Base-by-base conservation (phyloP, 1,140 invertebrate genomes). In the Pseudomyrmex sp. region DNA sequence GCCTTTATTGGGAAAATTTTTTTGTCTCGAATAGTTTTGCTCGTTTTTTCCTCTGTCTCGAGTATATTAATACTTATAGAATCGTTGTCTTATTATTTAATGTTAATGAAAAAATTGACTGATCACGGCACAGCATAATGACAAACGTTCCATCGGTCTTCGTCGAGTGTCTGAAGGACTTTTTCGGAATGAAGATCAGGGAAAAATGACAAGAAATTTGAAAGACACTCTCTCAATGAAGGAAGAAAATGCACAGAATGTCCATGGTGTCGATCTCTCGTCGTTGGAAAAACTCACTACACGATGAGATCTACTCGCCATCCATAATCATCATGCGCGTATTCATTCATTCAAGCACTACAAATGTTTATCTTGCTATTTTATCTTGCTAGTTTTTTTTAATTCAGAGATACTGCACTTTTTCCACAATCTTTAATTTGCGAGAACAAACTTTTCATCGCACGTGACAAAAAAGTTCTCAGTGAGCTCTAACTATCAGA, bases 121-220 rank as follows among this genome's bases (percentile, higher is more conserved):
- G 66, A 80, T 61, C 76, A 18, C 18, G 65, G 54, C 52, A 35
- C 35, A 79, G 76, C 54, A 50, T 59, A 79, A 69, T 23, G 54
- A 46, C 52, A 69, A 68, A 79, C 18, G 63, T 70, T 59, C 44
- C 52, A 61, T 80, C 76, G 66, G 72, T 80, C 66, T 70, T 80
- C 76, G 76, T 80, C 76, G 66, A 70, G 54, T 80, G 76, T 80
- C 76, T 80, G 76, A 79, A 48, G n/a, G 52, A 3, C 26, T 48
- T 26, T 70, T 52, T 52, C 9, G 50, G 9, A 48, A 48, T 48
- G 10, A 56, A 48, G 13, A 5, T 50, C 26, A n/a, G 4, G 10
- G 12, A 12, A 50, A 54, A 70, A 69, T 59, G 13, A 70, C 44
- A 26, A 79, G 20, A 44, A 44, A 56, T 13, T 8, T 80, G 70